A percentile compares a stretch with the other conserved stretches of the same genome.
phyloP scores from a whole-genome alignment of 2,797 vertebrate genomes.

The Brotula barbata region DNA sequence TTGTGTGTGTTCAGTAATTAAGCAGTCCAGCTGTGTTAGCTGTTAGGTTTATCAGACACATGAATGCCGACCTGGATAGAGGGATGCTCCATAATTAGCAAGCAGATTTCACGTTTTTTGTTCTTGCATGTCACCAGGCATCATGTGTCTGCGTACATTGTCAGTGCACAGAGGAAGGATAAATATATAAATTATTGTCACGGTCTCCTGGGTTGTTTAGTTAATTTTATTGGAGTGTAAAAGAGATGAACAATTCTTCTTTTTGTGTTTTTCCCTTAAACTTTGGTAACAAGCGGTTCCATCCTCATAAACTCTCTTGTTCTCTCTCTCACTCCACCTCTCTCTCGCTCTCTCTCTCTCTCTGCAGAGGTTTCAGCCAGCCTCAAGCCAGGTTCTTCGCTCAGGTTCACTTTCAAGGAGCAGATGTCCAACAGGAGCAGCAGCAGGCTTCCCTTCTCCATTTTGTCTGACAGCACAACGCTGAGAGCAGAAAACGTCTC shows the following conservation, averaged over 20 bases:
- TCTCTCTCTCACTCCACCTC: no score
- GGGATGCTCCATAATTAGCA: constrained; percentile 35
- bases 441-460: constrained; percentile 78
- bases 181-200: constrained; percentile 11
- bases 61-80: constrained; percentile 19
- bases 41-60: constrained; percentile 7
- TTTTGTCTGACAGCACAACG: constrained; percentile 79
- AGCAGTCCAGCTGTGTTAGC: constrained; percentile 14
- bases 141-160: constrained; percentile 4
- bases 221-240: constrained; percentile 7
- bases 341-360: constrained; percentile 7
- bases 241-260: no score
- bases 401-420: constrained; percentile 86
- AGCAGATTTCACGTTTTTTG: constrained; percentile 1
- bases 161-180: constrained; percentile 5
- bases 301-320: no score
- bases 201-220: background rate
- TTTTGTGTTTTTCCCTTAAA: no score
- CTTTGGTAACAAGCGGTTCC: no score
- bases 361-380: constrained; percentile 89
- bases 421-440: constrained; percentile 78
- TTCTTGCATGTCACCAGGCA: constrained; percentile 37
- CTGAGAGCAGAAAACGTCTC: constrained; percentile 81
- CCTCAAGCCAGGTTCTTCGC: constrained; percentile 84
- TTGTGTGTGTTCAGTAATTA: constrained; percentile 21